Percentiles rank a stretch among this genome's conserved stretches.
These are phyloP conservation scores for Ochropleura leucogaster DNA, from an alignment of 2,888 invertebrate genomes.

Conservation along the genomic window DNA sequence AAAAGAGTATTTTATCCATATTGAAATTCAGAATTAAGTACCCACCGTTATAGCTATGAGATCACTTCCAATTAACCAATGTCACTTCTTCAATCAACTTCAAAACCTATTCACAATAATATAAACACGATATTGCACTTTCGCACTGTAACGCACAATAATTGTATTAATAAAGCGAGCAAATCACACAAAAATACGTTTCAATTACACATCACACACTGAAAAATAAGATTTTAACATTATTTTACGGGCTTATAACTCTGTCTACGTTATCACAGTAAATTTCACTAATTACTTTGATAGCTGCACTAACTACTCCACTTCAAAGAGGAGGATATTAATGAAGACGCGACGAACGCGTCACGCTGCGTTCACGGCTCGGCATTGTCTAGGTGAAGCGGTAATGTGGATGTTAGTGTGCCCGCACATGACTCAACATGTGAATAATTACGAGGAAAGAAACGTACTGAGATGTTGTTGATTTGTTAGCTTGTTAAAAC, in stretches of 20 bases:
- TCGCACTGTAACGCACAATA: constrained; percentile 25
- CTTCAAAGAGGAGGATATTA: constrained; percentile 45
- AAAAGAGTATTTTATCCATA: not conserved
- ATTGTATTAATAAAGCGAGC: constrained; percentile 30
- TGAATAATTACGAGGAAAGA: constrained; percentile 35
- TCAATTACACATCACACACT: constrained; percentile 15
- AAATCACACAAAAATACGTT: constrained; percentile 31
- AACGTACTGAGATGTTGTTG: not conserved
- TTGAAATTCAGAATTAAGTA: not conserved
- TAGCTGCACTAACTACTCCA: constrained; percentile 17
- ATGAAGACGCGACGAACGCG: constrained; percentile 48
- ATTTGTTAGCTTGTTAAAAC: constrained; percentile 2
- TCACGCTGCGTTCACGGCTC: constrained; percentile 53
- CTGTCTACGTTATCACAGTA: constrained; percentile 27
- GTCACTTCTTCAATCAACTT: constrained; percentile 24
- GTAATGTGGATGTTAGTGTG: constrained; percentile 42
- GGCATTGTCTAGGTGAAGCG: constrained; percentile 56
- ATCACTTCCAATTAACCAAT: constrained; percentile 34
- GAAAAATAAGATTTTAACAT: constrained; percentile 4
- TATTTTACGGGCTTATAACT: constrained; percentile 6
- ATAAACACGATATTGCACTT: constrained; percentile 53
- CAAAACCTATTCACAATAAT: constrained; percentile 5
- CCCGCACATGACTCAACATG: constrained; percentile 54
- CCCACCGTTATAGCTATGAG: constrained; percentile 43
- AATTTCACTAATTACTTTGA: constrained; percentile 33